Percentiles rank a stretch among this genome's conserved stretches.
These are phyloP conservation scores for Varanus salvator DNA, from an alignment of 2,113 vertebrate genomes.

Conservation along the genomic window DNA sequence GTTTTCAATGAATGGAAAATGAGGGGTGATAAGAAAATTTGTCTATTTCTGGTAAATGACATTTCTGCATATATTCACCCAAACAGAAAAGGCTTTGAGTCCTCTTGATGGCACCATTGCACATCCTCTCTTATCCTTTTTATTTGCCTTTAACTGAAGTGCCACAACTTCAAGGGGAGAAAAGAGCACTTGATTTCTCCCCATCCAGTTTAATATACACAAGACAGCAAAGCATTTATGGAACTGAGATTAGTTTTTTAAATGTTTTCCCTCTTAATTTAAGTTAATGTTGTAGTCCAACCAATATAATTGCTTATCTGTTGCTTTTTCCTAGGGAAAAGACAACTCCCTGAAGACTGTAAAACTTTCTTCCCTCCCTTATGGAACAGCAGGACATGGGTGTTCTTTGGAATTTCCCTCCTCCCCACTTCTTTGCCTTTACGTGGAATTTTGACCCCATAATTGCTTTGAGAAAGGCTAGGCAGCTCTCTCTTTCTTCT, in stretches of 20 bases:
- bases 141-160: not conserved
- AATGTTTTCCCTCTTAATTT: conserved; percentile 7
- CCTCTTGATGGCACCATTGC: not conserved
- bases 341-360: not conserved
- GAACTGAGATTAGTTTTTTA: conserved; percentile 5
- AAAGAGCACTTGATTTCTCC: not conserved
- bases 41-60: no score
- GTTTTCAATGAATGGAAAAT: no score
- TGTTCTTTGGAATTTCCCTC: not conserved
- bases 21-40: no score
- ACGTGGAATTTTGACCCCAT: not conserved
- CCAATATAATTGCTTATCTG: conserved; percentile 1
- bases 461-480: not conserved
- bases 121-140: not conserved
- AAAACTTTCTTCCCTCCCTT: not conserved
- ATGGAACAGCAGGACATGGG: not conserved
- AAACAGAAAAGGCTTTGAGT: not conserved
- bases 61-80: no score
- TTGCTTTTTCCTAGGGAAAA: not conserved
- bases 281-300: conserved; percentile 7
- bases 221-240: conserved; percentile 15
- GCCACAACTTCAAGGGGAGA: not conserved
- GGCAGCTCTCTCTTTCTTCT: not conserved
- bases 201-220: not conserved
- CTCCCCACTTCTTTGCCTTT: not conserved